These are phyloP conservation scores for Temnothorax rugatulus DNA, from an alignment of 2,888 invertebrate species.

Conservation along the genomic window DNA sequence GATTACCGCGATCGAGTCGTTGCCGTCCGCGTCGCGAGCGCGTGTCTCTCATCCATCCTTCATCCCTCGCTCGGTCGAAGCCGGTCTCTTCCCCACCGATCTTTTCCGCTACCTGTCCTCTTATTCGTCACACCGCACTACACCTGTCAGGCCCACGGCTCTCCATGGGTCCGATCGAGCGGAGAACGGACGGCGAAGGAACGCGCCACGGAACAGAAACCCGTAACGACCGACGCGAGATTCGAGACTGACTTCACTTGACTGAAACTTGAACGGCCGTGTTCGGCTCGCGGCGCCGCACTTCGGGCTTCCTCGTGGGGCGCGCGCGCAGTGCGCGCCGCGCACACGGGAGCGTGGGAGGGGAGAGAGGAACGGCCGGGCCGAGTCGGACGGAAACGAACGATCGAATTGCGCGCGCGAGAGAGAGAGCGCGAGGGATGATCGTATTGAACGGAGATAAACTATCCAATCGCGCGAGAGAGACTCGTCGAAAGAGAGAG, in stretches of 20 bases:
- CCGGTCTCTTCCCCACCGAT: background rate
- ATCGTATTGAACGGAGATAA: background rate
- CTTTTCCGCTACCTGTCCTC: conserved; percentile 12
- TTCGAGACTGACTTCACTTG: conserved; percentile 79
- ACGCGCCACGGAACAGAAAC: conserved; percentile 61
- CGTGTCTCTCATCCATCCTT: conserved; percentile 9
- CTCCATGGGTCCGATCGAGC: conserved; percentile 59
- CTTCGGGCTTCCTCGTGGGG: conserved; percentile 29
- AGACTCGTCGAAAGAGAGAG: background rate
- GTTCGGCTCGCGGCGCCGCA: conserved; percentile 13
- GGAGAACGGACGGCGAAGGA: conserved; percentile 32
- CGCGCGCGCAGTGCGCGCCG: background rate
- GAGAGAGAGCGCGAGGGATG: background rate
- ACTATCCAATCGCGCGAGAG: background rate
- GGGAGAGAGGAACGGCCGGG: background rate
- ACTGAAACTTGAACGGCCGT: conserved; percentile 35
- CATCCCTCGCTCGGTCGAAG: background rate
- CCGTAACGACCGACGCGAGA: conserved; percentile 81
- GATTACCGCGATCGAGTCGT: conserved; percentile 5
- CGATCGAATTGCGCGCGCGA: background rate
- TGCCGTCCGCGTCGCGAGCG: conserved; percentile 24
- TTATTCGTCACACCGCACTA: conserved; percentile 67
- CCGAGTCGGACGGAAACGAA: conserved; percentile 1
- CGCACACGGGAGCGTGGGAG: no score
- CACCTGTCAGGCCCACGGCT: conserved; percentile 61